phyloP scores from a whole-genome alignment of 2,113 vertebrate genomes.

The Alosa alosa region DNA sequence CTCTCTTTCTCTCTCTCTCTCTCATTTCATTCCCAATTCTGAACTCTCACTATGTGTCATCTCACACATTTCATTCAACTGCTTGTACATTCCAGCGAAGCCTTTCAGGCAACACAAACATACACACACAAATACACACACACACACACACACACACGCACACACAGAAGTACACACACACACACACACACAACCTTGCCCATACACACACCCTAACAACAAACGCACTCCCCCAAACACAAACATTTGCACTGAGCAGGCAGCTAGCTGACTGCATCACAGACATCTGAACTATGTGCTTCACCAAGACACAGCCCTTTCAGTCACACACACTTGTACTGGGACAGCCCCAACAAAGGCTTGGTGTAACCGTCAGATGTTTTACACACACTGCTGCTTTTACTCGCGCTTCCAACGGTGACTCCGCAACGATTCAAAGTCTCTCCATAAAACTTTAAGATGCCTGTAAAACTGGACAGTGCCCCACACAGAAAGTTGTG shows the following conservation, averaged over 20 bases:
- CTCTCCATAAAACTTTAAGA: slow-evolving; percentile 13
- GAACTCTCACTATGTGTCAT: neutral
- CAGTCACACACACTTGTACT: neutral
- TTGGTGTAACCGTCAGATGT: neutral
- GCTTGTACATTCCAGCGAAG: neutral
- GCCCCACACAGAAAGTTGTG: neutral
- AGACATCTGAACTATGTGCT: neutral
- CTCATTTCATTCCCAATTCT: neutral
- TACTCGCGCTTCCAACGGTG: neutral
- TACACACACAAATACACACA: neutral
- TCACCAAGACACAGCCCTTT: neutral
- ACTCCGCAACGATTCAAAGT: neutral
- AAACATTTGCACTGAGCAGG: neutral
- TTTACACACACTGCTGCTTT: neutral
- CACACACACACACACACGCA: too few relatives aligned
- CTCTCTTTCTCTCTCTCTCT: slow-evolving; percentile 13
- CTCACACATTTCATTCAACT: neutral
- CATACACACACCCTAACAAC: slow-evolving; percentile 1
- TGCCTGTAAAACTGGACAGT: neutral
- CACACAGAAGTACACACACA: neutral
- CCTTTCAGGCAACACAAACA: neutral
- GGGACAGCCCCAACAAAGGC: neutral
- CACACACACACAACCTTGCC: neutral
- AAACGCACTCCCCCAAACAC: neutral
- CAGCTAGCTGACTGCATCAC: neutral